Evolutionary conservation across 2,797 vertebrate species (phyloP).

Genomic region (Cirrhinus mrigala): DNA sequence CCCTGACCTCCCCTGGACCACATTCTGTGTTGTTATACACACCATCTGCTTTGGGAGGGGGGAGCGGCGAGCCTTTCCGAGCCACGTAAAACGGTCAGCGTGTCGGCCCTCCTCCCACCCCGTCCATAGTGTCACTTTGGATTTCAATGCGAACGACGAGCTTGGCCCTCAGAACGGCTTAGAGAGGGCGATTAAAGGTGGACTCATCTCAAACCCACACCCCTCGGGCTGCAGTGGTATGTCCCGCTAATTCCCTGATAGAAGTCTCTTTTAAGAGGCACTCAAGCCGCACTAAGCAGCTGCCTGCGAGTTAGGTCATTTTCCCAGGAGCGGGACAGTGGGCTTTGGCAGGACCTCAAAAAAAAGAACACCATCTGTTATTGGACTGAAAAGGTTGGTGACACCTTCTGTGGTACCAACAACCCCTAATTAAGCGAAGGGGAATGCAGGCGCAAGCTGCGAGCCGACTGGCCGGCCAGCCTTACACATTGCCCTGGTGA

Average conservation of each 20-base stretch:
- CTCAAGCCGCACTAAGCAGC: slow-evolving; percentile 99
- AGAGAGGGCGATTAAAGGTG: slow-evolving; percentile 31
- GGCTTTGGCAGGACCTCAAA: slow-evolving; percentile 96
- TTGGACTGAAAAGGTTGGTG: slow-evolving; percentile 92
- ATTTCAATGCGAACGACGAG: slow-evolving; percentile 37
- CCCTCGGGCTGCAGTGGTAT: slow-evolving; percentile 80
- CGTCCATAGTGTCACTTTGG: slow-evolving; percentile 23
- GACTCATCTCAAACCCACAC: slow-evolving; percentile 37
- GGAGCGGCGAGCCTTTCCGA: slow-evolving; percentile 60
- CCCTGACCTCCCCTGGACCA: slow-evolving; percentile 83
- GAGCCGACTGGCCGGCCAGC: slow-evolving; percentile 83
- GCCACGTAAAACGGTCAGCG: slow-evolving; percentile 36
- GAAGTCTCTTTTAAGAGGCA: slow-evolving; percentile 98
- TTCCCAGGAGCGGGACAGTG: slow-evolving; percentile 99
- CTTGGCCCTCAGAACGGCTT: not conserved
- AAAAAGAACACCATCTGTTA: slow-evolving; percentile 99
- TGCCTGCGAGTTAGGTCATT: slow-evolving; percentile 98
- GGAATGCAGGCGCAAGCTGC: slow-evolving; percentile 88
- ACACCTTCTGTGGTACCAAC: slow-evolving; percentile 99
- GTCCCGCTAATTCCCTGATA: slow-evolving; percentile 89
- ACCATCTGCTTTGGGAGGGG: slow-evolving; percentile 90
- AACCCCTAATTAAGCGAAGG: slow-evolving; percentile 98
- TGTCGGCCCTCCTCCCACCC: slow-evolving; percentile 21
- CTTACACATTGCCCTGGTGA: slow-evolving; percentile 83
- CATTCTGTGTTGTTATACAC: slow-evolving; percentile 89